Conservation (phyloP, 2,888 invertebrate species). For the Drosophila kambysellisi region DNA sequence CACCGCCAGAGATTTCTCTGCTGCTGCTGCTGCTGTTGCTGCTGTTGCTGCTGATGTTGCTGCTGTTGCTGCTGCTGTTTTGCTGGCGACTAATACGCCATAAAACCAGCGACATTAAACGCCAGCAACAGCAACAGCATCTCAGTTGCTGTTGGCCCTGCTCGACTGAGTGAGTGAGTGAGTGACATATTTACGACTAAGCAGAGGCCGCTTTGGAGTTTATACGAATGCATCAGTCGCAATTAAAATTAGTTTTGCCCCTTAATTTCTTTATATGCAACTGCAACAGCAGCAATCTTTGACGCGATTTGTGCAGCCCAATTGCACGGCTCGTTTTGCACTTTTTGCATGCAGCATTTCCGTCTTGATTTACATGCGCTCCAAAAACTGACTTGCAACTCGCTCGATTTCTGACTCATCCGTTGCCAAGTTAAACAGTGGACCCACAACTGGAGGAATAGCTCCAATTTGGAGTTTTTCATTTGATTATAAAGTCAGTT, state of each 20-base stretch:
- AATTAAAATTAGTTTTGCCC: slow-evolving; percentile 78
- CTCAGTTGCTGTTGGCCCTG: slow-evolving; percentile 16
- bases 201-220: slow-evolving; percentile 34
- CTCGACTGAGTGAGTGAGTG: slow-evolving; percentile 44
- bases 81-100: slow-evolving; percentile 67
- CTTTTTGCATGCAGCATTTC: slow-evolving; percentile 78
- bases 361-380: slow-evolving; percentile 73
- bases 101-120: slow-evolving; percentile 62
- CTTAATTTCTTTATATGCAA: slow-evolving; percentile 75
- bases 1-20: slow-evolving; percentile 62
- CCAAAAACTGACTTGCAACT: slow-evolving; percentile 24
- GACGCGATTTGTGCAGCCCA: slow-evolving; percentile 71
- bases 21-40: slow-evolving; percentile 2
- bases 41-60: slow-evolving; percentile 7
- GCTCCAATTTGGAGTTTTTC: not conserved
- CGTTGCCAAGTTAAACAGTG: not conserved
- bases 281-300: slow-evolving; percentile 48
- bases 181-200: slow-evolving; percentile 77
- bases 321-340: slow-evolving; percentile 78
- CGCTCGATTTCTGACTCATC: slow-evolving; percentile 28
- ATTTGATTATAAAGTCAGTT: not conserved
- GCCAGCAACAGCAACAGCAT: slow-evolving; percentile 24
- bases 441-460: not conserved
- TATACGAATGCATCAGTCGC: slow-evolving; percentile 51
- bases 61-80: slow-evolving; percentile 18